Conservation (phyloP, 1,140 invertebrate species). For the Saccostrea cuccullata region DNA sequence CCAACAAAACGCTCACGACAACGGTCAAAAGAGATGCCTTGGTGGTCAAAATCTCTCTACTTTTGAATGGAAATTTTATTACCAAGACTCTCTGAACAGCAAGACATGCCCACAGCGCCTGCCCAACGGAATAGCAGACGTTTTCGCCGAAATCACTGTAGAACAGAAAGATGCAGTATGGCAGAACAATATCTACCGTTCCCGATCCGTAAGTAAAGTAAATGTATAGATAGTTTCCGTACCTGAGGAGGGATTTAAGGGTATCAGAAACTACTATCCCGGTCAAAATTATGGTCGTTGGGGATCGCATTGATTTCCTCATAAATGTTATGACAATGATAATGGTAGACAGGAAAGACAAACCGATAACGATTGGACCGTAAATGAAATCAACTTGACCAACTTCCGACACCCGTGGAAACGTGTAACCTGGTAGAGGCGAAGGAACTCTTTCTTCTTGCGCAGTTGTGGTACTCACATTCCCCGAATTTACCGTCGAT, state of each 20-base stretch:
- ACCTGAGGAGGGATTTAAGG: background rate
- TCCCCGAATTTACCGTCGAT: background rate
- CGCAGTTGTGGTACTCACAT: background rate
- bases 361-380: background rate
- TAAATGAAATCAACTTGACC: constrained; percentile 16
- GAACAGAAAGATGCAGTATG: constrained; percentile 29
- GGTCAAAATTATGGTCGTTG: background rate
- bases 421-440: background rate
- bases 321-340: constrained; percentile 10
- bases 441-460: background rate
- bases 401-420: background rate
- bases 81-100: constrained; percentile 29
- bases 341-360: constrained; percentile 6
- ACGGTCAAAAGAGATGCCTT: constrained; percentile 34
- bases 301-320: constrained; percentile 18
- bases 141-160: background rate
- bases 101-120: constrained; percentile 9
- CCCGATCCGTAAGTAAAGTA: constrained; percentile 18
- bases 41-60: background rate
- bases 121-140: background rate
- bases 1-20: constrained; percentile 4
- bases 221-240: constrained; percentile 31
- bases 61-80: constrained; percentile 26
- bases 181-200: background rate
- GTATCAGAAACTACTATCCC: constrained; percentile 14